Conservation (phyloP, 1,140 invertebrate genomes). For the Drosophila mayri region DNA sequence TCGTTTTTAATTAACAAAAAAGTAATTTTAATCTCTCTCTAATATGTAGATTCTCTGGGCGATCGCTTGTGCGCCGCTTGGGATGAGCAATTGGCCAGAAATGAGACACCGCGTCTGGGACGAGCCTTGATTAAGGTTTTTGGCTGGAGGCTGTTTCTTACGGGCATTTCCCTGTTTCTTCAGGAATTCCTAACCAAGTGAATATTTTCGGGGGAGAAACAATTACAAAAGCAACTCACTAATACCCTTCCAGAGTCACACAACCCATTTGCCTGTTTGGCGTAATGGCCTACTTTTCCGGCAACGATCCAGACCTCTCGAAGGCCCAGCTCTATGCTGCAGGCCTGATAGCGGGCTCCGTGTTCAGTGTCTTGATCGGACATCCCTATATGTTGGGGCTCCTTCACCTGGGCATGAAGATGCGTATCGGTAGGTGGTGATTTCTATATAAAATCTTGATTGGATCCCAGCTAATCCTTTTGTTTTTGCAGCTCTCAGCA, state of each 20-base stretch:
- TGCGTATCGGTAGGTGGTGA: slow-evolving; percentile 72
- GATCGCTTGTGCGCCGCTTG: slow-evolving; percentile 67
- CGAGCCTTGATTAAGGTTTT: slow-evolving; percentile 57
- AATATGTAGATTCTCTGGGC: slow-evolving; percentile 59
- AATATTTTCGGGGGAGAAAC: rapidly evolving
- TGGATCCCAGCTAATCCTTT: not conserved
- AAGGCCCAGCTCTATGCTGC: slow-evolving; percentile 87
- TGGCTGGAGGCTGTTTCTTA: slow-evolving; percentile 45
- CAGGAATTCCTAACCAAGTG: slow-evolving; percentile 70
- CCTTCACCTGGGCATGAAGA: slow-evolving; percentile 84
- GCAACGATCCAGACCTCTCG: slow-evolving; percentile 50
- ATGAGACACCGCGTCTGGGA: slow-evolving; percentile 52
- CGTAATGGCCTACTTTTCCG: slow-evolving; percentile 66
- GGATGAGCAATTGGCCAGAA: slow-evolving; percentile 61
- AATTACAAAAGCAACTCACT: not conserved
- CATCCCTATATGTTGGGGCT: slow-evolving; percentile 88
- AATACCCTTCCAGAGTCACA: slow-evolving; percentile 34
- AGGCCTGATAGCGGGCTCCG: slow-evolving; percentile 87
- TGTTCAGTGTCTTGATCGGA: slow-evolving; percentile 85
- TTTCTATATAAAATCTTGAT: not conserved
- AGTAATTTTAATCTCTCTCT: not conserved
- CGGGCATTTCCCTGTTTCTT: slow-evolving; percentile 32
- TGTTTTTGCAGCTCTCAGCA: slow-evolving; percentile 86
- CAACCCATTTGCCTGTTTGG: slow-evolving; percentile 72
- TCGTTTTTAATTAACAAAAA: too few species aligned